A percentile compares a stretch with the other conserved stretches of the same genome.
Conservation (phyloP, 2,888 invertebrate genomes). For the Tromatobia lineatoria region DNA sequence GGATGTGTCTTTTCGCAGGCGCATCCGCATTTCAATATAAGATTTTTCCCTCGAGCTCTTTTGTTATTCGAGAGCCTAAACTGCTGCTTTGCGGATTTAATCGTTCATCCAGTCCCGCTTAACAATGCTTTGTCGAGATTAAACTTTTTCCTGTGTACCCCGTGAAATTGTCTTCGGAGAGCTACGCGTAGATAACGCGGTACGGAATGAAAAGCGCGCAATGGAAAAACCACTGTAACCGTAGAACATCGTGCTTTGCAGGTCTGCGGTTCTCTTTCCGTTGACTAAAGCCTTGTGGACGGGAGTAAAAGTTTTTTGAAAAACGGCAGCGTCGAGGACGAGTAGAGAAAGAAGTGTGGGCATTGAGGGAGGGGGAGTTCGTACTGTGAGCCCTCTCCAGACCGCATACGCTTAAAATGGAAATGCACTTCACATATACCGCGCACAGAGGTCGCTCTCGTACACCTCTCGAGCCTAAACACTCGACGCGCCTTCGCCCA, state of each 20-base stretch:
- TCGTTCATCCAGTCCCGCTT: not conserved
- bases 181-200: slow-evolving; percentile 1
- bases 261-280: slow-evolving; percentile 53
- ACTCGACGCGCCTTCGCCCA: slow-evolving; percentile 61
- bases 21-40: not conserved
- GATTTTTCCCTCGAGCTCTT: not conserved
- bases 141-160: slow-evolving; percentile 8
- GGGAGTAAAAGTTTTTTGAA: slow-evolving; percentile 51
- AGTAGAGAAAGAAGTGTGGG: slow-evolving; percentile 19
- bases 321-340: slow-evolving; percentile 31
- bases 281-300: slow-evolving; percentile 54
- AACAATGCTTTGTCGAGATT: not conserved
- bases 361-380: not conserved
- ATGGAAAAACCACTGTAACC: slow-evolving; percentile 31
- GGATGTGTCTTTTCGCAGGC: not conserved
- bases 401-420: slow-evolving; percentile 73
- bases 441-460: slow-evolving; percentile 22
- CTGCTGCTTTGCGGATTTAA: not conserved
- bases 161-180: slow-evolving; percentile 29
- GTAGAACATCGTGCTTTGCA: slow-evolving; percentile 45
- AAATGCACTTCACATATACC: slow-evolving; percentile 69
- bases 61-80: not conserved
- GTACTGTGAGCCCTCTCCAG: slow-evolving; percentile 69
- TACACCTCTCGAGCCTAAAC: slow-evolving; percentile 67
- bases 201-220: slow-evolving; percentile 17